Base-by-base conservation (phyloP, 2,888 invertebrate species). In the Scotopteryx bipunctaria region DNA sequence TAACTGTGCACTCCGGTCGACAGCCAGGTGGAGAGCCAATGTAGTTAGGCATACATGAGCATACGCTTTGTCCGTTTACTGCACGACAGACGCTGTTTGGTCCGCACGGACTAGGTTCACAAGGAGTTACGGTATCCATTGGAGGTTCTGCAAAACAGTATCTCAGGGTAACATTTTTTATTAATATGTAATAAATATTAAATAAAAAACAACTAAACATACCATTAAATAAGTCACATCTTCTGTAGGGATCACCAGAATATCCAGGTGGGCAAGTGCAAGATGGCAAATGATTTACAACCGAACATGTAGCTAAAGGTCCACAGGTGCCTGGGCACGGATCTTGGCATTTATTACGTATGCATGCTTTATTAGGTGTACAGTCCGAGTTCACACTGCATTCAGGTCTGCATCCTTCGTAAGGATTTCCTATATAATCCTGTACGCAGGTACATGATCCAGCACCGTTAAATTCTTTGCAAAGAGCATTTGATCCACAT, bases 281-380 rank as follows among this genome's bases (percentile, higher is more conserved):
- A 38, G 92, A 85, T 29, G 94, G 93, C 66, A 95, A 76, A 82
- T 95, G 94, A 62, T 94, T 94, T 5, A 94, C 91, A 21, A 95
- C 94, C 64, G 91, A 91, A 73, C 96, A 96, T 13, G 93, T 86
- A 4, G 95, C 94, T 69, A 94, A 92, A 56, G 92, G 91, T 3
- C 94, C 95, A 74, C 96, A 96, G 8, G 93, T 93, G 52, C 95
- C 95, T 5, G 94, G 94, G 65, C 96, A 96, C 17, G 96, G 96
- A 78, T 96, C 94, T 69, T 91, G 90, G 73, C 96, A 96, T 82
- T 94, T 95, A 67, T 93, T 93, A 59, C 93, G 92, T 16, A 95
- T 91, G 66, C 95, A 95, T 17, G 94, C 94, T 69, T 88, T 92
- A 66, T 93, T 93, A 8, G 94, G 92, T 6, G 93, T 81, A 72